A percentile compares a stretch with the other conserved stretches of the same genome.
Conservation (phyloP, 1,140 invertebrate genomes). For the Wiebesia pumilae region DNA sequence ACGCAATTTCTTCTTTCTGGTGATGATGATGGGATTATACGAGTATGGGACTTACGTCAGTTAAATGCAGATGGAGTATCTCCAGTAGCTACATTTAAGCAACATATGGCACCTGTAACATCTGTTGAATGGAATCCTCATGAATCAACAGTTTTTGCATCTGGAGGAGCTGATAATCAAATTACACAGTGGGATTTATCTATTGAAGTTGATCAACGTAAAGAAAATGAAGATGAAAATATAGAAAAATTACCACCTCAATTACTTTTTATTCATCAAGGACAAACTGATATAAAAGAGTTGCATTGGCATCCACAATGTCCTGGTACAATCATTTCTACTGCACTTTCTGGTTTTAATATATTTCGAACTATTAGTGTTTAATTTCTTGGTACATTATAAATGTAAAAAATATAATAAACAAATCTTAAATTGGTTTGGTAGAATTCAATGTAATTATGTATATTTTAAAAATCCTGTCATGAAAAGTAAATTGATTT, state of each 20-base stretch:
- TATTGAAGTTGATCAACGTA: conserved; percentile 86
- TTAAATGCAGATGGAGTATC: conserved; percentile 83
- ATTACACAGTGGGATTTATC: conserved; percentile 98
- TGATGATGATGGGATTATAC: conserved; percentile 95
- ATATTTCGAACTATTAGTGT: conserved; percentile 99
- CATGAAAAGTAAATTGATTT: too few species aligned
- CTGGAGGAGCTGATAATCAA: conserved; percentile 95
- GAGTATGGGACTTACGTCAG: conserved; percentile 96
- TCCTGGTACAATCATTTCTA: conserved; percentile 94
- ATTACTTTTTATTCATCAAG: conserved; percentile 98
- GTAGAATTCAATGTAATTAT: too few species aligned
- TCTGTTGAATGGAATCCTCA: conserved; percentile 97
- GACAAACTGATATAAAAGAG: conserved; percentile 98
- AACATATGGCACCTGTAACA: conserved; percentile 93
- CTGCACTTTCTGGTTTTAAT: conserved; percentile 96
- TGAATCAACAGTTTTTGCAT: conserved; percentile 94
- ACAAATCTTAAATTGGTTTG: conserved; percentile 16
- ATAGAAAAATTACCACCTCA: conserved; percentile 91
- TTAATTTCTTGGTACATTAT: conserved; percentile 73
- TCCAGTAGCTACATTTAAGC: conserved; percentile 94
- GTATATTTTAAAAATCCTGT: too few species aligned
- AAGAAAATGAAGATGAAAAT: conserved; percentile 77
- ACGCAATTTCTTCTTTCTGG: conserved; percentile 79
- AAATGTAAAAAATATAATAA: conserved; percentile 26
- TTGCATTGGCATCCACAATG: conserved; percentile 98